Conservation (phyloP, 2,113 vertebrate species). For the Clarias magur region DNA sequence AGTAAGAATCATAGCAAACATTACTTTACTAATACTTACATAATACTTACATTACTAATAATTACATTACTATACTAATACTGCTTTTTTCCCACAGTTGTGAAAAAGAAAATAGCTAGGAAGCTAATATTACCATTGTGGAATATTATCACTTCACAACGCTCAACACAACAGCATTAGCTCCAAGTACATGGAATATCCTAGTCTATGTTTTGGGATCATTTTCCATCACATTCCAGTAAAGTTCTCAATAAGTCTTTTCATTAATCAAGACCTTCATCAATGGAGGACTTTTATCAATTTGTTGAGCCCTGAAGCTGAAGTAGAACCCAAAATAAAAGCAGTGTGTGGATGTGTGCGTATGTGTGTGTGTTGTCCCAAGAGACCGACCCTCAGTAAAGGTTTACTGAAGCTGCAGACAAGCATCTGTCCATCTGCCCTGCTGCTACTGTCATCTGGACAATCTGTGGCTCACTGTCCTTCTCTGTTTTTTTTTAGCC, state of each 20-base stretch:
- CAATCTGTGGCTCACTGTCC: conserved; percentile 26
- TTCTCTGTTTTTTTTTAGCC: conserved; percentile 18
- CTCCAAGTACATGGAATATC: not conserved
- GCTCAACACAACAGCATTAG: not conserved
- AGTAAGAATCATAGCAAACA: not conserved
- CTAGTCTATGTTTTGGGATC: not conserved
- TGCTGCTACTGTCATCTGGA: conserved; percentile 50
- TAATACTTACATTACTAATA: too few relatives aligned
- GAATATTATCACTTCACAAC: not conserved
- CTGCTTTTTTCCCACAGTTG: not conserved
- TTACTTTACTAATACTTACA: not conserved
- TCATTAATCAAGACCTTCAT: not conserved
- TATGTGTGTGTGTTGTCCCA: conserved; percentile 35
- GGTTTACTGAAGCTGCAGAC: conserved; percentile 54
- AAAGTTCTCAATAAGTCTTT: not conserved
- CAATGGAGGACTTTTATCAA: not conserved
- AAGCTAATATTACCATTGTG: not conserved
- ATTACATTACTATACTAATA: not conserved
- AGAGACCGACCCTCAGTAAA: conserved; percentile 47
- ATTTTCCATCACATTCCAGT: not conserved
- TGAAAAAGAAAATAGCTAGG: not conserved
- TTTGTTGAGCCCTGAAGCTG: not conserved
- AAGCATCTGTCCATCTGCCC: conserved; percentile 53
- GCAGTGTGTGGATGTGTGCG: not conserved
- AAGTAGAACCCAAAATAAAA: conserved; percentile 19